Percentiles rank a stretch among this genome's conserved stretches.
phyloP scores from a whole-genome alignment of 2,797 vertebrate species.

The Pseudocheirus occidentalis region DNA sequence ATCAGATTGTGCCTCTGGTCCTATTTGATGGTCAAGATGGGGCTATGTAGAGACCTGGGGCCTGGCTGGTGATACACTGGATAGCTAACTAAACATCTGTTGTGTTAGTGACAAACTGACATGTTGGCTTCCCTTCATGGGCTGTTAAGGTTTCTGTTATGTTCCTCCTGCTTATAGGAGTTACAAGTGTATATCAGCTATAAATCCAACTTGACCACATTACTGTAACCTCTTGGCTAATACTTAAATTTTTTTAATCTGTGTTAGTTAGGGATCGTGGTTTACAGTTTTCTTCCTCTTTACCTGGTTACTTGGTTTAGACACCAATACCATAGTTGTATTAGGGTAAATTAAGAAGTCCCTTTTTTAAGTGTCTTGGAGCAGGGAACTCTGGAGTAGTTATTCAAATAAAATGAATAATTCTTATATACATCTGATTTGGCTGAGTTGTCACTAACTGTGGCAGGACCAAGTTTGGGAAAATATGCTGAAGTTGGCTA shows the following conservation, averaged over 20 bases:
- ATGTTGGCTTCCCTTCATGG: background rate
- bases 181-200: background rate
- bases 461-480: background rate
- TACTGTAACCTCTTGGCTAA: background rate
- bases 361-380: background rate
- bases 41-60: background rate
- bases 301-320: background rate
- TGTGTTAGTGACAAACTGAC: background rate
- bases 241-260: background rate
- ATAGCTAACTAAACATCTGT: background rate
- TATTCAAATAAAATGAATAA: background rate
- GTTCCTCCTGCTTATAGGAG: background rate
- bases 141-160: background rate
- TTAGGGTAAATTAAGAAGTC: background rate
- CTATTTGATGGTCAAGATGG: background rate
- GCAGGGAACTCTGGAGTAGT: background rate
- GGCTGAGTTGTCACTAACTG: background rate
- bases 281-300: background rate
- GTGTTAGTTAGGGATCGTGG: background rate
- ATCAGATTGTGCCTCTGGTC: background rate
- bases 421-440: background rate
- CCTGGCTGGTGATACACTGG: background rate
- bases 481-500: background rate
- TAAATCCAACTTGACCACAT: background rate
- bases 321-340: background rate